A percentile compares a stretch with the other conserved stretches of the same genome.
phyloP scores from a whole-genome alignment of 2,113 vertebrate species.

The Neofelis nebulosa region DNA sequence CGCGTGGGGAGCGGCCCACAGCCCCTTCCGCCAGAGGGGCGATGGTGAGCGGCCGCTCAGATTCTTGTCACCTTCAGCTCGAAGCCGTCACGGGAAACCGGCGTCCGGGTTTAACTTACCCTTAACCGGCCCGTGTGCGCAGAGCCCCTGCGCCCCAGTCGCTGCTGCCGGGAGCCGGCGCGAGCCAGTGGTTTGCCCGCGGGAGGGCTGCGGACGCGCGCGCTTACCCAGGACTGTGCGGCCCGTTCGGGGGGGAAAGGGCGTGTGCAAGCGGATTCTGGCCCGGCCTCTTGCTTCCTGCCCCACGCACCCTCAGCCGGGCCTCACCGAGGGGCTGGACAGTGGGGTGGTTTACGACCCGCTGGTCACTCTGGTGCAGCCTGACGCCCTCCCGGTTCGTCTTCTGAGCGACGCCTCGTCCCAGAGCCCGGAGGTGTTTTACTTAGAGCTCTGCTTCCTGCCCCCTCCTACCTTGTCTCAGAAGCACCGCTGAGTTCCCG shows the following conservation, averaged over 20 bases:
- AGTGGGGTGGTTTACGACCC: background rate
- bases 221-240: fast-evolving
- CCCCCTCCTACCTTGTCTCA: background rate
- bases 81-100: background rate
- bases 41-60: fast-evolving
- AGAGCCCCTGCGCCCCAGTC: background rate
- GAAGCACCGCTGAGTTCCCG: background rate
- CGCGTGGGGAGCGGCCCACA: background rate
- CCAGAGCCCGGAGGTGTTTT: background rate
- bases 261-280: background rate
- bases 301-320: background rate
- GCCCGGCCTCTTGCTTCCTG: background rate
- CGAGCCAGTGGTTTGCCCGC: background rate
- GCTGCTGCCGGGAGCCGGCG: background rate
- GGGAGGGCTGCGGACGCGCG: background rate
- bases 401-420: background rate
- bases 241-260: background rate
- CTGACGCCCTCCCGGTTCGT: background rate
- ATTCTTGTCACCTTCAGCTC: background rate
- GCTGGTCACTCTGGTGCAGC: background rate
- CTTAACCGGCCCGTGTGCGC: background rate
- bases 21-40: background rate
- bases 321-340: background rate
- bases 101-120: background rate
- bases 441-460: background rate